Percentiles rank a stretch among this genome's conserved stretches.
Evolutionary conservation across 2,113 vertebrate genomes (phyloP).

Genomic region (Aldabrachelys gigantea): DNA sequence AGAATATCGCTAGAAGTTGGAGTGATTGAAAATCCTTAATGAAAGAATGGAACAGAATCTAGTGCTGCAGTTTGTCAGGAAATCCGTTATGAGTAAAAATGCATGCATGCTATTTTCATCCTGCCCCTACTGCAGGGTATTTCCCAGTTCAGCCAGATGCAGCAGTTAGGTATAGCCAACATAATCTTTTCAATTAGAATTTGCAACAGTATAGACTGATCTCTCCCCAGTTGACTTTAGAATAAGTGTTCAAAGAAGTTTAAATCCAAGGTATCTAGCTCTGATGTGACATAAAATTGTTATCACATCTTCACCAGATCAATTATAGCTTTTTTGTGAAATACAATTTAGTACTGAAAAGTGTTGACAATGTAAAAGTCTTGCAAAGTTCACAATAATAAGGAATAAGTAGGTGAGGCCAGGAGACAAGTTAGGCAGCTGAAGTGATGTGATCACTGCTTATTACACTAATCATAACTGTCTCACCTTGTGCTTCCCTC

Average conservation of each 20-base stretch:
- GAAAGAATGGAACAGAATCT: conserved; percentile 3
- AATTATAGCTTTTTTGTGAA: neutral
- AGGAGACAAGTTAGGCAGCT: neutral
- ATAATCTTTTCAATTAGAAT: neutral
- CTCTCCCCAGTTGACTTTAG: neutral
- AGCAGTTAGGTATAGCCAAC: neutral
- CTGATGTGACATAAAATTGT: neutral
- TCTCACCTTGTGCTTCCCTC: neutral
- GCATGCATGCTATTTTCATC: neutral
- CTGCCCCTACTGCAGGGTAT: neutral
- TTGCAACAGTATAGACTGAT: neutral
- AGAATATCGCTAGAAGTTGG: neutral
- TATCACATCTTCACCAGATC: neutral
- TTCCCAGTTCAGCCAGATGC: neutral
- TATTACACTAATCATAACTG: neutral
- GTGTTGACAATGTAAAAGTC: neutral
- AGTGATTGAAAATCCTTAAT: conserved; percentile 14
- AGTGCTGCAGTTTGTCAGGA: conserved; percentile 3
- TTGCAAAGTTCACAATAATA: neutral
- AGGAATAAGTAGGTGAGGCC: neutral
- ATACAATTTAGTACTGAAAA: neutral
- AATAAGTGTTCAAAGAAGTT: neutral
- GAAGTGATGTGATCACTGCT: neutral
- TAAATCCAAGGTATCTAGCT: neutral
- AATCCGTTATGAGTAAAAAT: conserved; percentile 14